Percentiles rank a stretch among this genome's conserved stretches.
Conservation (phyloP, 2,797 vertebrate genomes). For the Cirrhinus molitorella region DNA sequence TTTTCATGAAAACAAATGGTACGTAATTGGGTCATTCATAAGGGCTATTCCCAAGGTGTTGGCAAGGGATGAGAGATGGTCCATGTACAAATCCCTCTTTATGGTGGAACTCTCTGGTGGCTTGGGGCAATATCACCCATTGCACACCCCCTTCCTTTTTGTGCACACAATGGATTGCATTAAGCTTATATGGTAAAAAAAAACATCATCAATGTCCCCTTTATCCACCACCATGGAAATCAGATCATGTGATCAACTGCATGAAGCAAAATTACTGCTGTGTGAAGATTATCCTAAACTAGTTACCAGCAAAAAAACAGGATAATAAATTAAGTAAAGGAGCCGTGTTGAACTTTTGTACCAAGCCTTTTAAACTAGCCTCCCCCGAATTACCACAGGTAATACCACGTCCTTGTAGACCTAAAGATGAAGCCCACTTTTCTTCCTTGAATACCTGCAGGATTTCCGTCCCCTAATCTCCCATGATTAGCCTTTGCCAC, state of each 20-base stretch:
- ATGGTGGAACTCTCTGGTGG: conserved; percentile 51
- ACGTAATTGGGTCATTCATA: conserved; percentile 57
- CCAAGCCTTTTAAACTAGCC: conserved; percentile 37
- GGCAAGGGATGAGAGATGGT: conserved; percentile 57
- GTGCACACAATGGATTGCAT: conserved; percentile 45
- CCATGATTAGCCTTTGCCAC: conserved; percentile 74
- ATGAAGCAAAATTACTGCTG: conserved; percentile 21
- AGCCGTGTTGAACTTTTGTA: conserved; percentile 38
- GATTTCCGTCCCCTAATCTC: conserved; percentile 69
- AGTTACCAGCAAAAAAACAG: conserved; percentile 1
- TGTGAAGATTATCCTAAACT: conserved; percentile 14
- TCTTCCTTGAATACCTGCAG: conserved; percentile 53
- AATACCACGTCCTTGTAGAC: conserved; percentile 53
- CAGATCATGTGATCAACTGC: conserved; percentile 36
- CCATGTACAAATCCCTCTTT: conserved; percentile 53
- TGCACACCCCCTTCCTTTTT: conserved; percentile 32
- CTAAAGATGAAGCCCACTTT: conserved; percentile 59
- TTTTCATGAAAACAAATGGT: conserved; percentile 55
- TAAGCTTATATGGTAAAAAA: conserved; percentile 29
- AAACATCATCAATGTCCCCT: conserved; percentile 5
- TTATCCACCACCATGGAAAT: conserved; percentile 15
- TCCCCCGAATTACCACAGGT: conserved; percentile 39
- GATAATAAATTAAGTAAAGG: conserved; percentile 2
- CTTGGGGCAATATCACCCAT: conserved; percentile 42
- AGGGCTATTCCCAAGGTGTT: conserved; percentile 51